Evolutionary conservation across 2,888 invertebrate species (phyloP), one percentile per base, ranked within the genome.

Genomic region (Buathra laborator): DNA sequence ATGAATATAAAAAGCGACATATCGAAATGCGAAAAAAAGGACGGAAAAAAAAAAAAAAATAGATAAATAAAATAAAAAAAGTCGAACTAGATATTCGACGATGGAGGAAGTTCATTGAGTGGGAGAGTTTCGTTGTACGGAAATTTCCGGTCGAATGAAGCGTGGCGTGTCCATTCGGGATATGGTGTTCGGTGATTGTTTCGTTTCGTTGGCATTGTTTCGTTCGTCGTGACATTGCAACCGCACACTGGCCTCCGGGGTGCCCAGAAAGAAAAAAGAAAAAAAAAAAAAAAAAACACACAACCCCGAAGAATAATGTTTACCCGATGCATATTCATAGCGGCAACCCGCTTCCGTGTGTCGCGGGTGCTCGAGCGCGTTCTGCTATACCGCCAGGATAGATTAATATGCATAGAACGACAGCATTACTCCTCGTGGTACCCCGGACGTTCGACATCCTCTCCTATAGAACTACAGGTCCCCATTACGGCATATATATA

Each of bases 331-430:
- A 92, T 91, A 92, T 92, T 92, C 91, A 91, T 91, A 86, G 62
- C 59, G 71, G 81, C 84, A 81, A 77, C 78, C 79, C 83, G 88
- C 87, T 85, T 86, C 86, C 82, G 84, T 83, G 79, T 81, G 77
- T 68, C 81, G 72, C 48, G 81, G 62, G 72, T 78, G 62, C n/a
- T 66, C 37, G 72, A 29, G 66, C 68, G 51, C 44, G 74, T 51
- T 66, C 68, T 62, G 59, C 56, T 19, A 77, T 67, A 87, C 89
- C 88, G 87, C 87, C 88, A 89, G 87, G 86, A 74, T 81, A 88
- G 89, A 91, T 93, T 92, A 92, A 92, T 93, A 92, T 93, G 92
- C 92, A 92, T 91, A 90, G 90, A 88, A 90, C 86, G 87, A 86
- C 85, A 86, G 82, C 89, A 88, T 90, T 90, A 89, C 88, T 88